Percentiles rank a stretch among this genome's conserved stretches.
Evolutionary conservation across 2,113 vertebrate genomes (phyloP).

Genomic region (Hydrolagus affinis): DNA sequence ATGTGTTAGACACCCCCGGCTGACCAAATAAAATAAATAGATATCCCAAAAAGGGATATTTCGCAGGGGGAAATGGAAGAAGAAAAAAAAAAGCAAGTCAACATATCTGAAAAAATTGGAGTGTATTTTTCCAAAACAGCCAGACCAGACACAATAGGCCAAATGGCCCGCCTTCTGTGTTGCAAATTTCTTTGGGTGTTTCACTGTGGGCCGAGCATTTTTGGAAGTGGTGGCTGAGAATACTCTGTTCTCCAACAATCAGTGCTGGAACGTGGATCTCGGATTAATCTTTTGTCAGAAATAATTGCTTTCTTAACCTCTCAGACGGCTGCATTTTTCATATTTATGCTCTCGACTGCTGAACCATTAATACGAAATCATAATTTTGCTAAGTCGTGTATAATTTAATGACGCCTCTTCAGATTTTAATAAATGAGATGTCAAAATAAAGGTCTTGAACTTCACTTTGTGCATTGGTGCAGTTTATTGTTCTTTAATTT

Average conservation of each 20-base stretch:
- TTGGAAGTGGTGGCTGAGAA: background rate
- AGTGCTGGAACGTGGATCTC: background rate
- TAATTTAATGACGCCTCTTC: conserved; percentile 4
- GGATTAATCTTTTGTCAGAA: conserved; percentile 25
- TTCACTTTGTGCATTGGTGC: background rate
- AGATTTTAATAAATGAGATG: conserved; percentile 12
- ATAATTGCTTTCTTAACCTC: conserved; percentile 30
- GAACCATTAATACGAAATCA: conserved; percentile 18
- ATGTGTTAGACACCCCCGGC: too few relatives aligned
- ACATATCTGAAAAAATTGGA: too few relatives aligned
- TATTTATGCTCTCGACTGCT: background rate
- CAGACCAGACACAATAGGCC: too few relatives aligned
- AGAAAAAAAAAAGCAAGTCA: too few relatives aligned
- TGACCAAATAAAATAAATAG: too few relatives aligned
- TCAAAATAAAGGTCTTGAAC: conserved; percentile 18
- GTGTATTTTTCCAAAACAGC: too few relatives aligned
- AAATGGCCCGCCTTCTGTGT: too few relatives aligned
- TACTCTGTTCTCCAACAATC: conserved; percentile 3
- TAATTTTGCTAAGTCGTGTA: conserved; percentile 24
- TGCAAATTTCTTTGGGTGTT: too few relatives aligned
- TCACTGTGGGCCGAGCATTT: background rate
- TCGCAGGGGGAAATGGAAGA: too few relatives aligned
- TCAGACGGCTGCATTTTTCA: conserved; percentile 27
- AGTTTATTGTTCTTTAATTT: background rate
- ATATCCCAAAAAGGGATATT: too few relatives aligned